Percentiles rank a stretch among this genome's conserved stretches.
Evolutionary conservation across 2,888 invertebrate species (phyloP).

Genomic region (Eupithecia abbreviata): DNA sequence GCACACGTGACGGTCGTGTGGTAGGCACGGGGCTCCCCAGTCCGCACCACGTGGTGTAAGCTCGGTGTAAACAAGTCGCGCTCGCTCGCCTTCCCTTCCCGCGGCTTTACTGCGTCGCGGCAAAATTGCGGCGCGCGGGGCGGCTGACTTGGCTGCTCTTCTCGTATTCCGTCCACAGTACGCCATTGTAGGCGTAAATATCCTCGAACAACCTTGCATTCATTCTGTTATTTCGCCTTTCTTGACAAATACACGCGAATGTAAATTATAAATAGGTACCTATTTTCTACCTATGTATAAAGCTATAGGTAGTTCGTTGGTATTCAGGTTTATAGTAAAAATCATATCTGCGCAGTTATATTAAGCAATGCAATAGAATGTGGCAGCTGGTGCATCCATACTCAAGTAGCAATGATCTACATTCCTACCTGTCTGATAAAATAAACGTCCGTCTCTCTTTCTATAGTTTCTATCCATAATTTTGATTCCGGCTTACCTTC

Average conservation of each 20-base stretch:
- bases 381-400: neutral
- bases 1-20: constrained; percentile 73
- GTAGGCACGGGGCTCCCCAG: constrained; percentile 49
- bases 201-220: constrained; percentile 13
- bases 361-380: neutral
- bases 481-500: too few relatives aligned
- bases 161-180: constrained; percentile 11
- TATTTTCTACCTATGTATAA: neutral
- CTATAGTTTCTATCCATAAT: too few relatives aligned
- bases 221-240: constrained; percentile 2
- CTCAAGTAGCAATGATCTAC: neutral
- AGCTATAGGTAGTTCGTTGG: neutral
- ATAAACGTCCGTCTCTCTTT: too few relatives aligned
- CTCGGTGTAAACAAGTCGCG: constrained; percentile 73
- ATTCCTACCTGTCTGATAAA: neutral
- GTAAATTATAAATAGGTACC: neutral
- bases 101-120: constrained; percentile 42
- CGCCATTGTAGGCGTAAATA: constrained; percentile 12
- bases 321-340: neutral
- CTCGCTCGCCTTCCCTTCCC: constrained; percentile 50
- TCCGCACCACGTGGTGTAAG: constrained; percentile 72
- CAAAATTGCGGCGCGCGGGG: constrained; percentile 20
- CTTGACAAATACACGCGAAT: neutral
- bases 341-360: constrained; percentile 2
- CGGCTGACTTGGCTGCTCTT: constrained; percentile 17